A percentile compares a stretch with the other conserved stretches of the same genome.
These are phyloP conservation scores for Elachura formosa DNA, from an alignment of 2,113 vertebrate species.

Conservation along the genomic window DNA sequence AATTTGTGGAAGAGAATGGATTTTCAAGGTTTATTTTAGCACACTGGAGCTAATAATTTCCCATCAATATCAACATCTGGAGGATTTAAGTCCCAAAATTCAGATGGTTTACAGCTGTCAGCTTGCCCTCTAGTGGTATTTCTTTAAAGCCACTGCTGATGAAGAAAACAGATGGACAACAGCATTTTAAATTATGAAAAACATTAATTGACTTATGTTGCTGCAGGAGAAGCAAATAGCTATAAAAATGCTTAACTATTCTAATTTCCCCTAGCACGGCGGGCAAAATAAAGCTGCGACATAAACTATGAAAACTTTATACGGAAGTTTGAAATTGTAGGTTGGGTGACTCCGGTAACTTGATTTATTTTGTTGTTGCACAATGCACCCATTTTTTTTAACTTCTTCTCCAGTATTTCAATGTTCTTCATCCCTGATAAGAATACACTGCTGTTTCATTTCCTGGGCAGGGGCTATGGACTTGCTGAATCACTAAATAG, in stretches of 20 bases:
- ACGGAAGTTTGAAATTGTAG: not conserved
- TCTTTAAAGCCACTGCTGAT: not conserved
- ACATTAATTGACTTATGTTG: not conserved
- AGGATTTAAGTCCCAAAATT: not conserved
- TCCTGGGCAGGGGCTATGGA: not conserved
- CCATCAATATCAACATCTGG: not conserved
- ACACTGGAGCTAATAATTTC: not conserved
- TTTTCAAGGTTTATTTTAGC: not conserved
- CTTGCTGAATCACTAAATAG: not conserved
- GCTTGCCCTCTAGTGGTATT: conserved; percentile 36
- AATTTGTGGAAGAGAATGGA: not conserved
- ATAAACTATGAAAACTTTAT: not conserved
- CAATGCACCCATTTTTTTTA: not conserved
- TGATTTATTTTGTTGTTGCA: not conserved
- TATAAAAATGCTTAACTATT: not conserved
- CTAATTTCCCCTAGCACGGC: not conserved
- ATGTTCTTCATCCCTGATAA: not conserved
- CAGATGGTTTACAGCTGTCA: not conserved
- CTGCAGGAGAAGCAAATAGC: not conserved
- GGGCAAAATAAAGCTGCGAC: not conserved
- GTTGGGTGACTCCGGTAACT: not conserved
- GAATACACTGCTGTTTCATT: not conserved
- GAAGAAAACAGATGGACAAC: not conserved
- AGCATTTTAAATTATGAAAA: not conserved
- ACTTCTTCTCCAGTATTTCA: not conserved